Evolutionary conservation across 1,140 invertebrate species (phyloP).

Genomic region (Caenorhabditis elegans): WBcel235 BX284602.5:13034001-13034500

Average conservation of each 20-base stretch:
- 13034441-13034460: no score
- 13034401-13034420: neutral
- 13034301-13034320: neutral
- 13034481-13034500: no score
- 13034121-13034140: conserved; percentile 42
- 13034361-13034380: no score
- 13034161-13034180: conserved; percentile 16
- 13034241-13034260: conserved; percentile 46
- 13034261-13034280: conserved; percentile 48
- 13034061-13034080: no score
- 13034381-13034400: neutral
- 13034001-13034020: no score
- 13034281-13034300: conserved; percentile 43
- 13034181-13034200: conserved; percentile 45
- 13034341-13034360: no score
- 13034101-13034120: conserved; percentile 42
- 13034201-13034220: conserved; percentile 44
- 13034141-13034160: neutral
- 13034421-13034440: no score
- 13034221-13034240: conserved; percentile 49
- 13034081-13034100: neutral
- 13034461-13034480: no score
- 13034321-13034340: no score
- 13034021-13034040: no score
- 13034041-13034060: no score